Evolutionary conservation across 2,113 vertebrate genomes (phyloP).

Genomic region (Semnornis frantzii): DNA sequence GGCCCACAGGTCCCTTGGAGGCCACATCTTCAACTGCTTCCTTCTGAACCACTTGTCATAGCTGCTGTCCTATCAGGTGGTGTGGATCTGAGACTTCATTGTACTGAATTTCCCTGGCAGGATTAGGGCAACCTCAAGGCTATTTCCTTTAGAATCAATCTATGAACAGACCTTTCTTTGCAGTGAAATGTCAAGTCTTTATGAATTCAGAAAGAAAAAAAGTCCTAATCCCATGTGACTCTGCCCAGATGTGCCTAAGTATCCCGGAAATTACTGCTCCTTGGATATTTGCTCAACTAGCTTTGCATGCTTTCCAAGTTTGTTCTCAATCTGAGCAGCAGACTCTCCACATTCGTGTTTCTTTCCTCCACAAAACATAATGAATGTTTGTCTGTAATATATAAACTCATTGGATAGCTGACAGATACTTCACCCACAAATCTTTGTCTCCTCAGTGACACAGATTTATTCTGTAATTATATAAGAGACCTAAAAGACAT

Average conservation of each 20-base stretch:
- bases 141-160: neutral
- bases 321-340: neutral
- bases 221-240: neutral
- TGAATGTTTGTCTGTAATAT: neutral
- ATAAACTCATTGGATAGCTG: neutral
- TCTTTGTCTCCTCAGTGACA: neutral
- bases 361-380: neutral
- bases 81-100: neutral
- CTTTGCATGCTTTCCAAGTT: neutral
- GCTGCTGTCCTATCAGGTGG: neutral
- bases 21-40: neutral
- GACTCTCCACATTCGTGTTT: neutral
- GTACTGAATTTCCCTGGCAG: neutral
- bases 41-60: neutral
- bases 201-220: neutral
- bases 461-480: neutral
- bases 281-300: neutral
- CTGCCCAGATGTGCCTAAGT: neutral
- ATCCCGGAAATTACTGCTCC: neutral
- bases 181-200: neutral
- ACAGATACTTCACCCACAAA: neutral
- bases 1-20: neutral
- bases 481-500: neutral
- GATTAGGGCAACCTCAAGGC: neutral
- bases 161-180: constrained; percentile 2